These are phyloP conservation scores for Listronotus oregonensis DNA, from an alignment of 1,140 invertebrate species.

Conservation along the genomic window DNA sequence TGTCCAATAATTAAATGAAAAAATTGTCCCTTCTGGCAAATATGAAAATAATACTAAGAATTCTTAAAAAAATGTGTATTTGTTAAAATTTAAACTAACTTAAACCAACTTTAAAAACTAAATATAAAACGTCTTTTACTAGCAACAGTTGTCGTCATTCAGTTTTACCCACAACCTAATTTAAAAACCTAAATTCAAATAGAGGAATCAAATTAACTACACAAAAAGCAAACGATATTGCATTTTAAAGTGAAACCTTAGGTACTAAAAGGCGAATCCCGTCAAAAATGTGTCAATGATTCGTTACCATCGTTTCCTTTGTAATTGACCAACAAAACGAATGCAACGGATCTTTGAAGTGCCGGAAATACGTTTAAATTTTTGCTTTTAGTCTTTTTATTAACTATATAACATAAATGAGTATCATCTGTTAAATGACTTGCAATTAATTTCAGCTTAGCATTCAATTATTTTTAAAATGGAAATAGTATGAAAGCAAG, in stretches of 20 bases:
- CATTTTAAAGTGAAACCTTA: slow-evolving; percentile 17
- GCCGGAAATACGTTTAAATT: slow-evolving; percentile 35
- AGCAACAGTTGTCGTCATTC: too few species aligned
- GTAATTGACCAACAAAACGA: slow-evolving; percentile 16
- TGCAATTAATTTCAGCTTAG: slow-evolving; percentile 9
- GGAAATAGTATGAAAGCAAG: too few species aligned
- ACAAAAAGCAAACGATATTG: slow-evolving; percentile 4
- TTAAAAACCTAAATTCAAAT: not conserved
- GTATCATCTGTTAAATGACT: slow-evolving; percentile 12
- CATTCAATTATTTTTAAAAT: not conserved
- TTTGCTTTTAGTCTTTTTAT: slow-evolving; percentile 22
- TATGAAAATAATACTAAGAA: too few species aligned
- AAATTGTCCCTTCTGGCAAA: too few species aligned
- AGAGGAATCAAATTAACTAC: slow-evolving; percentile 10
- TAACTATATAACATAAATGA: slow-evolving; percentile 2
- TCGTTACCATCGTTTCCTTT: slow-evolving; percentile 15
- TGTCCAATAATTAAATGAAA: too few species aligned
- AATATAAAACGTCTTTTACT: too few species aligned
- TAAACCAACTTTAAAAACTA: too few species aligned
- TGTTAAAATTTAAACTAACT: too few species aligned
- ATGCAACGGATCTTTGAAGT: slow-evolving; percentile 17
- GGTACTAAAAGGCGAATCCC: slow-evolving; percentile 18
- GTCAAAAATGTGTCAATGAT: slow-evolving; percentile 26
- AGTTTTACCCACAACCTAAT: not conserved
- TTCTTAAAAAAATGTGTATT: too few species aligned